phyloP scores from a whole-genome alignment of 1,140 invertebrate species.

The Aphis gossypii region DNA sequence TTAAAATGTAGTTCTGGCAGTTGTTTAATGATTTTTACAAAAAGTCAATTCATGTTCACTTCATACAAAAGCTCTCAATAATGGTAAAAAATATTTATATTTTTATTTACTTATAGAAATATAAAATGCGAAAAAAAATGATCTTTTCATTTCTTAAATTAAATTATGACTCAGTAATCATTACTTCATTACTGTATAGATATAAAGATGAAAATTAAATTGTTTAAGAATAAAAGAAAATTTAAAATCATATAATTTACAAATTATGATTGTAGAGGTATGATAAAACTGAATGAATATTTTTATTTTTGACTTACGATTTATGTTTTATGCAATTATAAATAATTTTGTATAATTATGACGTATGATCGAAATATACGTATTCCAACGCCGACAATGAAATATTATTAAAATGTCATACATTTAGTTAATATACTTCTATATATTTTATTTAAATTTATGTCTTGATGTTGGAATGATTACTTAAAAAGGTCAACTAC shows the following conservation, averaged over 20 bases:
- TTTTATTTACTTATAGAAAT: no score
- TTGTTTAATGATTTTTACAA: neutral
- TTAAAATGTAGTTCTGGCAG: neutral
- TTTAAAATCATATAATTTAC: neutral
- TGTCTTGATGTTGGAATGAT: neutral
- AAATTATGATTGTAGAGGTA: neutral
- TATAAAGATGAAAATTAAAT: neutral
- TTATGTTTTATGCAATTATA: neutral
- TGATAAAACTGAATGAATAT: neutral
- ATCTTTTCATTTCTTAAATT: neutral
- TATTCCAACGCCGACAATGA: neutral
- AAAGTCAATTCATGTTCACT: neutral
- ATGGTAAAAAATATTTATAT: no score
- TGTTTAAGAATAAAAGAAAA: neutral
- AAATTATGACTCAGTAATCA: neutral
- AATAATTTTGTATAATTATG: neutral
- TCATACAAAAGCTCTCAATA: neutral
- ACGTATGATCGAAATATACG: neutral
- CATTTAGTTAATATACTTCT: neutral
- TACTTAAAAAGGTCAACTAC: neutral
- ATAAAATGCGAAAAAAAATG: no score
- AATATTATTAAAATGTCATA: neutral
- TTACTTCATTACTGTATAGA: no score
- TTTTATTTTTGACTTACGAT: neutral
- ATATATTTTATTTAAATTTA: neutral